Percentiles rank a stretch among this genome's conserved stretches.
phyloP scores from a whole-genome alignment of 2,888 invertebrate genomes.

The Erebia aethiops region DNA sequence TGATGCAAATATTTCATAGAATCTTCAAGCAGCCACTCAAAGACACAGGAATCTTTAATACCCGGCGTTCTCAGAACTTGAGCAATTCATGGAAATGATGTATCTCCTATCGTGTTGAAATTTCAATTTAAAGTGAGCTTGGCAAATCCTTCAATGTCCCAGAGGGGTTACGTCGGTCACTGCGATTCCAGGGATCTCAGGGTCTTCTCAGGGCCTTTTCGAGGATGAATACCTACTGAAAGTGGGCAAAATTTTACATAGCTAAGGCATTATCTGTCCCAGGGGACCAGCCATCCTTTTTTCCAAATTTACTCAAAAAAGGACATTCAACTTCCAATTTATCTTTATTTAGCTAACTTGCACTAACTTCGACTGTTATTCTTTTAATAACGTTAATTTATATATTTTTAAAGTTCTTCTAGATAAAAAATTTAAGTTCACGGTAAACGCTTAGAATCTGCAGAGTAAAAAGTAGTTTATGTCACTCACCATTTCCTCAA shows the following conservation, averaged over 20 bases:
- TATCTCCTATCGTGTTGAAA: neutral
- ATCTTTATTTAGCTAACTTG: too few relatives aligned
- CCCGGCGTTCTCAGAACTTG: neutral
- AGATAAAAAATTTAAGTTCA: too few relatives aligned
- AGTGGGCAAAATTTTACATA: neutral
- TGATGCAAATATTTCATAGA: neutral
- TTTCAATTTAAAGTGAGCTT: neutral
- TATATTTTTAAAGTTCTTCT: too few relatives aligned
- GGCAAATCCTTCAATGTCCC: neutral
- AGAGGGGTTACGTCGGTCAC: neutral
- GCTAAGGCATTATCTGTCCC: neutral
- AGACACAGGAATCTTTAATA: neutral
- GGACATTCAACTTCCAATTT: too few relatives aligned
- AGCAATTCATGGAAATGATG: conserved; percentile 1
- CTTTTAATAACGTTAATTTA: too few relatives aligned
- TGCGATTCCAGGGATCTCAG: neutral
- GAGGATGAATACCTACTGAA: neutral
- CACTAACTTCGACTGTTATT: too few relatives aligned
- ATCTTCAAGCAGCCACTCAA: neutral
- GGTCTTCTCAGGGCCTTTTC: neutral
- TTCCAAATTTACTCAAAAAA: too few relatives aligned
- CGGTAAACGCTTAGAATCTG: too few relatives aligned
- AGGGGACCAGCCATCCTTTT: neutral
- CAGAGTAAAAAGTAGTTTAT: too few relatives aligned
- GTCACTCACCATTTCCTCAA: too few relatives aligned